Percentiles rank a stretch among this genome's conserved stretches.
These are phyloP conservation scores for Drymodes brunneopygia DNA, from an alignment of 2,113 vertebrate species.

Conservation along the genomic window DNA sequence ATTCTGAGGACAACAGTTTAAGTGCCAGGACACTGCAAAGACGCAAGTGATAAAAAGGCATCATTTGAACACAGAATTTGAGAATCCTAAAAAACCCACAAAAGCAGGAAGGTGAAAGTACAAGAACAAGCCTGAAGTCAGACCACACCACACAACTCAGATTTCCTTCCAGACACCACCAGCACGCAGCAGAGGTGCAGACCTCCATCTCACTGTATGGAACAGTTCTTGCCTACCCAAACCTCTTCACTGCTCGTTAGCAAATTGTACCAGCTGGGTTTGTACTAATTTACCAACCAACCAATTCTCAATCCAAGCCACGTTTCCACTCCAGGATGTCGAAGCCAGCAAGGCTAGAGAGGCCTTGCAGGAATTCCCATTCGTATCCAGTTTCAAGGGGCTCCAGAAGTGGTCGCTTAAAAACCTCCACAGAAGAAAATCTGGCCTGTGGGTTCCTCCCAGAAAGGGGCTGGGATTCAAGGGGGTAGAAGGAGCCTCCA, in stretches of 20 bases:
- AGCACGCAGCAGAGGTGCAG: background rate
- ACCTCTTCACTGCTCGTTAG: background rate
- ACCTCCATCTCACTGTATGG: background rate
- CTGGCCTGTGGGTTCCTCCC: slow-evolving; percentile 42
- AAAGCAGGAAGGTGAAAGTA: background rate
- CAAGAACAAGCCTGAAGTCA: background rate
- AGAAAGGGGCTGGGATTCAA: slow-evolving; percentile 52
- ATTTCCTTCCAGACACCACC: background rate
- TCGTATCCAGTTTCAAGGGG: slow-evolving; percentile 53
- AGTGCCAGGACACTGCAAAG: background rate
- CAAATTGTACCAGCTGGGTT: background rate
- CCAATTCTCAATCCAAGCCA: slow-evolving; percentile 26
- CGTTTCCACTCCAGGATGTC: background rate
- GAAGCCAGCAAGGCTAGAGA: slow-evolving; percentile 3
- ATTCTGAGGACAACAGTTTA: background rate
- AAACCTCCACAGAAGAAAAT: slow-evolving; percentile 45
- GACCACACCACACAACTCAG: background rate
- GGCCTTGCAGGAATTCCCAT: slow-evolving; percentile 51
- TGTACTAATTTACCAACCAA: background rate
- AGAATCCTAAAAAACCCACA: background rate
- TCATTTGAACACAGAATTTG: background rate
- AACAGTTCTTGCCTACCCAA: background rate
- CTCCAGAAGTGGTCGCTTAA: slow-evolving; percentile 22
- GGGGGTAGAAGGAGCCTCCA: slow-evolving; percentile 60
- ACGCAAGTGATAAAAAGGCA: background rate